Base-by-base conservation (phyloP, 2,797 vertebrate genomes). In the Sciaenops ocellatus region DNA sequence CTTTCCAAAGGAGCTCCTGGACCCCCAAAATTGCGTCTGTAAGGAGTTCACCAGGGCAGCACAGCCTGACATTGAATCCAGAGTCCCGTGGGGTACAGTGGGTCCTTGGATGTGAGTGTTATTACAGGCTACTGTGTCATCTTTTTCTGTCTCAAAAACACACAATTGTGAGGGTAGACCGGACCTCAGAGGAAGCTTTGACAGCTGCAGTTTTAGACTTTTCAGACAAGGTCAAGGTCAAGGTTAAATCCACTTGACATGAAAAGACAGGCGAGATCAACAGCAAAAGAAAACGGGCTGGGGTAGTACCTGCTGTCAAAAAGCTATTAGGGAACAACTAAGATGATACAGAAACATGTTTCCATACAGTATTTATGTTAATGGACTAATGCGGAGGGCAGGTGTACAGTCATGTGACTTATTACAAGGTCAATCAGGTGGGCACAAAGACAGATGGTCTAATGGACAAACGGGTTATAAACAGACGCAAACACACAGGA, bases 21-120 rank as follows among this genome's bases (percentile, higher is more conserved):
- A 34, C 50, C 51, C 51, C 34, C 24, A 20, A 34, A 56, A 8
- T 22, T 13, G 55, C 24, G 8, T 38, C 18, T 9, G 41, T 7
- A 4, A 68, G 15, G 16, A 38, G 15, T 10, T 46, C 12, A 24
- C 3, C 24, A 6, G 52, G 16, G 3, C 24, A 16, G 68, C 0
- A 11, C 47, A 55, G 28, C 41, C 41, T 78, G 68, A 78, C 54
- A 65, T 15, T 44, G 5, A 6, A 54, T 34, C 18, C n/a, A 34
- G 26, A 48, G 22, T 0, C 17, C 9, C 9, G 4, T 3, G 2
- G 3, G 48, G 64, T 38, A 9, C 4, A 18, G 11, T 30, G 16
- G 22, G 16, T 2, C 12, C 24, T 22, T 48, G 15, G 50, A 28
- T 20, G 6, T 12, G 26, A 57, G 7, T 16, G 15, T 17, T 38